phyloP scores from a whole-genome alignment of 2,797 vertebrate species.

The Rhinella marina region DNA sequence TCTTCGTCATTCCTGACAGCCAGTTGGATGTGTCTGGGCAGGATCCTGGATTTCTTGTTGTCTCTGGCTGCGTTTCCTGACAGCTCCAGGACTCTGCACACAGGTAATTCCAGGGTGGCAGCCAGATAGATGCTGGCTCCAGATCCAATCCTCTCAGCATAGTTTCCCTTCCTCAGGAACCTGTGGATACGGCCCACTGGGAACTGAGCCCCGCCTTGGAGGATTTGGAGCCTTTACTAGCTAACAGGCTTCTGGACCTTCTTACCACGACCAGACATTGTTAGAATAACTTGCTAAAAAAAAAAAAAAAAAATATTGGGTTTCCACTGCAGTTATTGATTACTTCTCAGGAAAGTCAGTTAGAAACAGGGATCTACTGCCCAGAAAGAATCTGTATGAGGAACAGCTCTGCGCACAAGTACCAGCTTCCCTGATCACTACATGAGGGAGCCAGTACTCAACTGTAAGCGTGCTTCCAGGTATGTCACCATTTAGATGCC shows the following conservation, averaged over 20 bases:
- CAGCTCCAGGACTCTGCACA: slow-evolving; percentile 88
- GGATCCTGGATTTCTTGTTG: slow-evolving; percentile 76
- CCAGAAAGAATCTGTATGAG: too few relatives aligned
- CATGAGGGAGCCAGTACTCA: too few relatives aligned
- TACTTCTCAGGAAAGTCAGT: not conserved
- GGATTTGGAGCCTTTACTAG: slow-evolving; percentile 60
- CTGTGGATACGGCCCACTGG: slow-evolving; percentile 77
- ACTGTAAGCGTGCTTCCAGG: too few relatives aligned
- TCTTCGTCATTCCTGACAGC: slow-evolving; percentile 80
- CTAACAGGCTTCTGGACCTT: slow-evolving; percentile 65
- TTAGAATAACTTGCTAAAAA: not conserved
- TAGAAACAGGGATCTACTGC: too few relatives aligned
- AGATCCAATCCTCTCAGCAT: slow-evolving; percentile 65
- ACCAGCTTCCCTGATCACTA: too few relatives aligned
- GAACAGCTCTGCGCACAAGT: too few relatives aligned
- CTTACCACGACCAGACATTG: slow-evolving; percentile 81
- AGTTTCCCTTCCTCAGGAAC: slow-evolving; percentile 73
- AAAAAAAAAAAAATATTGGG: not conserved
- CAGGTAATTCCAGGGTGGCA: slow-evolving; percentile 85
- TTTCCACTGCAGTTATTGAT: not conserved
- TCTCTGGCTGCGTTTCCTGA: slow-evolving; percentile 85
- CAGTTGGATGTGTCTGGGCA: slow-evolving; percentile 79
- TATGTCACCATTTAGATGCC: too few relatives aligned
- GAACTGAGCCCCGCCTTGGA: slow-evolving; percentile 75
- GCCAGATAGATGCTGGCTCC: slow-evolving; percentile 79